Base-by-base conservation (phyloP, 2,888 invertebrate genomes). In the Gryllus longicercus region DNA sequence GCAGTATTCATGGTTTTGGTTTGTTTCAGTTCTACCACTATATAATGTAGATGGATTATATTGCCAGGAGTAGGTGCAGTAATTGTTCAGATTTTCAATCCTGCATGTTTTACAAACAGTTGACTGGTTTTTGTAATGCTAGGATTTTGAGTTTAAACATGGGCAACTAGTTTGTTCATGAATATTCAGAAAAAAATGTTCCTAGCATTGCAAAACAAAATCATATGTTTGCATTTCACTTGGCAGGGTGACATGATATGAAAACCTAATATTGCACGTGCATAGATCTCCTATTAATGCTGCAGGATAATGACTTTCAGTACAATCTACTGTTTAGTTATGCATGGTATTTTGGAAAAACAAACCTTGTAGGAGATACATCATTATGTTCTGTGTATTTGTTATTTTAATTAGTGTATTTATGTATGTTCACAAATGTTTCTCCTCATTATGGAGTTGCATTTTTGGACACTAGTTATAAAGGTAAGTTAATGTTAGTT, bases 281-380 rank as follows among this genome's bases (percentile, higher is more conserved):
- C 50, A 76, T 75, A 78, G 79, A 77, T 78, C 79, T 81, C 63
- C 76, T 81, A 80, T 80, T 81, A 81, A 80, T 81, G 80, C 81
- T 81, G 80, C 81, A 80, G 79, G 77, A 81, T 12, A 78, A 74
- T 76, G 25, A 75, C 77, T 80, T 77, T 79, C 74, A 74, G 49
- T 77, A 76, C 25, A 79, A 50, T 74, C 38, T 51, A 51, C 51
- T 21, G 25, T 12, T 76, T 76, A 75, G 51, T 76, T 79, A 74
- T 79, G 79, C 79, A 79, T 79, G 79, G 38, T 75, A 23, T 79
- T 49, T 50, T 79, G 75, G 74, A 79, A 74, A 74, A 49, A 79
- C 75, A 79, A 75, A 75, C 79, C 75, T 79, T 79, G 75, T 79
- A 79, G 75, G 79, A 79, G 75, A 75, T 50, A 23, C 38, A 75